Conservation (phyloP, 2,113 vertebrate species). For the Oreocharis arfaki region DNA sequence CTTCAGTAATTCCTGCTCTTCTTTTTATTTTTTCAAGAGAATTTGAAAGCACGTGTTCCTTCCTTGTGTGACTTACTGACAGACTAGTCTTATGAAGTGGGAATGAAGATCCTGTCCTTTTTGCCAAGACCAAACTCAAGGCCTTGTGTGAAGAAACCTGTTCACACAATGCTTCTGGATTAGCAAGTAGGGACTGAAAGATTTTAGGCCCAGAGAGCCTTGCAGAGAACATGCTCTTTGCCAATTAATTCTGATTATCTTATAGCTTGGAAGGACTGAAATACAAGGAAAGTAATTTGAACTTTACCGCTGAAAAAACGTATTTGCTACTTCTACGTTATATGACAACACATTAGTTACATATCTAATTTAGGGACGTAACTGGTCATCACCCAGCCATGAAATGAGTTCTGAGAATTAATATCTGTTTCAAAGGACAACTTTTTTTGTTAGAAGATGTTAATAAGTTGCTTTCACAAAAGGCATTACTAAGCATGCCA, state of each 20-base stretch:
- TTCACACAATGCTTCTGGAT: not conserved
- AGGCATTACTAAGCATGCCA: not conserved
- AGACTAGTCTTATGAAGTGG: not conserved
- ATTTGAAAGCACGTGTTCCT: not conserved
- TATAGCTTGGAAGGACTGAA: not conserved
- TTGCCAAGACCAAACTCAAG: not conserved
- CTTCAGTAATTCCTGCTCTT: not conserved
- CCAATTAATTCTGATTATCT: not conserved
- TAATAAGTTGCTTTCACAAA: not conserved
- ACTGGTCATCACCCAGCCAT: not conserved
- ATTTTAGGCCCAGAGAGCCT: not conserved
- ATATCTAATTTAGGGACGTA: not conserved
- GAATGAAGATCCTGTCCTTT: not conserved
- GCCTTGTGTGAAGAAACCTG: not conserved
- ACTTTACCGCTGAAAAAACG: not conserved
- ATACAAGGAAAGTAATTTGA: not conserved
- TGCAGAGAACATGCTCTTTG: not conserved
- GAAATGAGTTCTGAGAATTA: conserved; percentile 6
- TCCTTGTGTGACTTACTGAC: not conserved
- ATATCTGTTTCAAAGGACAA: not conserved
- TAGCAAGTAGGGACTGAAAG: not conserved
- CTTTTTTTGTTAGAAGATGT: not conserved
- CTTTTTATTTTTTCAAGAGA: not conserved
- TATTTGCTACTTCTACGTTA: not conserved
- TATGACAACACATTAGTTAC: not conserved